Conservation (phyloP, 2,888 invertebrate species). For the Pyrocoelia pectoralis region DNA sequence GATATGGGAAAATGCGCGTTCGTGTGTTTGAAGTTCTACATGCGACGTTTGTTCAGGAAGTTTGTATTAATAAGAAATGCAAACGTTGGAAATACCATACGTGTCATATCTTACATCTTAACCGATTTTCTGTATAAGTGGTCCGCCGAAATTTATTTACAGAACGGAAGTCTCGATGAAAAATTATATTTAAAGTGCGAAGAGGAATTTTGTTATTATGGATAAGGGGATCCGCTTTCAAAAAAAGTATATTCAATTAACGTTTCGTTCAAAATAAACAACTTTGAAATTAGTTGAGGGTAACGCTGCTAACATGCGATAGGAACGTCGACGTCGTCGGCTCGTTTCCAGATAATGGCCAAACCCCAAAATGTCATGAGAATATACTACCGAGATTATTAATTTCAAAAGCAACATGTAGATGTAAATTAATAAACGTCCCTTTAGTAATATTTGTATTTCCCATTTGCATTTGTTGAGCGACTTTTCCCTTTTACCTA, state of each 20-base stretch:
- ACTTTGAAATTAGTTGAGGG: conserved; percentile 30
- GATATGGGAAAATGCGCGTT: conserved; percentile 35
- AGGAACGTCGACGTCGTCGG: conserved; percentile 9
- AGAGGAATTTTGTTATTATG: not conserved
- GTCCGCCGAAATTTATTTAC: not conserved
- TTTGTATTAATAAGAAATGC: conserved; percentile 43
- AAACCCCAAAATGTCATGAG: conserved; percentile 5
- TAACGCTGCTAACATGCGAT: conserved; percentile 13
- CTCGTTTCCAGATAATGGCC: conserved; percentile 4
- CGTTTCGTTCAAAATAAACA: conserved; percentile 18
- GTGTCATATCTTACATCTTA: conserved; percentile 37
- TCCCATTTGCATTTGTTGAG: not conserved
- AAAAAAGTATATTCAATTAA: conserved; percentile 28
- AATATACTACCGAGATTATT: conserved; percentile 9
- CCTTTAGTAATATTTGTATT: not conserved
- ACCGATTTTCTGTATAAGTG: conserved; percentile 23
- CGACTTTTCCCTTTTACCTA: not conserved
- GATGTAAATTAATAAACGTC: not conserved
- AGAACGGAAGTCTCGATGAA: not conserved
- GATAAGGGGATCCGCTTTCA: not conserved
- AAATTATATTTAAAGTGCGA: conserved; percentile 9
- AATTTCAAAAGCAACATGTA: conserved; percentile 10
- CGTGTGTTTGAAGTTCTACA: conserved; percentile 30
- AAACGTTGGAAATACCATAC: conserved; percentile 39
- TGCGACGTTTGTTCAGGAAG: conserved; percentile 35